phyloP scores from a whole-genome alignment of 2,797 vertebrate genomes.

The Muscicapa striata region DNA sequence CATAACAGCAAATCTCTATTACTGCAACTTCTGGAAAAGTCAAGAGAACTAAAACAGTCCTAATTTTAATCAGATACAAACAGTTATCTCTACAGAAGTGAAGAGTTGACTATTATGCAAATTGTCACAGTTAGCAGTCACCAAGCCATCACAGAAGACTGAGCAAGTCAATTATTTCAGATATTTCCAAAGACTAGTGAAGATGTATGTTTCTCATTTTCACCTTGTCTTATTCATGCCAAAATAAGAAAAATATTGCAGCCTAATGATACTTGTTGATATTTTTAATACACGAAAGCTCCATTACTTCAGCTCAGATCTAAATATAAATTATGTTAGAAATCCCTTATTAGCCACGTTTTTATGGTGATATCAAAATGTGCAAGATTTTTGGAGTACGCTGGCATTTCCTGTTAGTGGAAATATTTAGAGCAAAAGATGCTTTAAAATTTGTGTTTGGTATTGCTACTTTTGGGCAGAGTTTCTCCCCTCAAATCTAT shows the following conservation, averaged over 20 bases:
- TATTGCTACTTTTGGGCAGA: constrained; percentile 44
- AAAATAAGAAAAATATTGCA: constrained; percentile 75
- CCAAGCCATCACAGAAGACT: constrained; percentile 79
- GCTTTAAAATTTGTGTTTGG: not conserved
- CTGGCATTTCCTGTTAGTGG: not conserved
- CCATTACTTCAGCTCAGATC: constrained; percentile 69
- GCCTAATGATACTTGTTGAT: constrained; percentile 76
- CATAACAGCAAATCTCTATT: constrained; percentile 85
- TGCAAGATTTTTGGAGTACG: not conserved
- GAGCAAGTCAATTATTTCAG: constrained; percentile 83
- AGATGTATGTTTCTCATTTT: constrained; percentile 76
- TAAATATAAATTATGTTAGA: constrained; percentile 62
- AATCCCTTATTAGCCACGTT: constrained; percentile 48
- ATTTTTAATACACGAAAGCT: constrained; percentile 64
- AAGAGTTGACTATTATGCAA: constrained; percentile 85
- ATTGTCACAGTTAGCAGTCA: constrained; percentile 84
- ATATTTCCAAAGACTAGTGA: constrained; percentile 82
- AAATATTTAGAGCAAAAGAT: not conserved
- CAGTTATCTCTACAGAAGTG: constrained; percentile 85
- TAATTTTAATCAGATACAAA: constrained; percentile 87
- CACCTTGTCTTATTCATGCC: constrained; percentile 68
- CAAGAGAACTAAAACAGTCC: constrained; percentile 80
- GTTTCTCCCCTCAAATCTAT: constrained; percentile 1
- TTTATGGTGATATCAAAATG: constrained; percentile 29
- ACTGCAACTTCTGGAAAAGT: constrained; percentile 87